These are phyloP conservation scores for Metaphire vulgaris DNA, from an alignment of 1,140 invertebrate genomes.

Conservation along the genomic window DNA sequence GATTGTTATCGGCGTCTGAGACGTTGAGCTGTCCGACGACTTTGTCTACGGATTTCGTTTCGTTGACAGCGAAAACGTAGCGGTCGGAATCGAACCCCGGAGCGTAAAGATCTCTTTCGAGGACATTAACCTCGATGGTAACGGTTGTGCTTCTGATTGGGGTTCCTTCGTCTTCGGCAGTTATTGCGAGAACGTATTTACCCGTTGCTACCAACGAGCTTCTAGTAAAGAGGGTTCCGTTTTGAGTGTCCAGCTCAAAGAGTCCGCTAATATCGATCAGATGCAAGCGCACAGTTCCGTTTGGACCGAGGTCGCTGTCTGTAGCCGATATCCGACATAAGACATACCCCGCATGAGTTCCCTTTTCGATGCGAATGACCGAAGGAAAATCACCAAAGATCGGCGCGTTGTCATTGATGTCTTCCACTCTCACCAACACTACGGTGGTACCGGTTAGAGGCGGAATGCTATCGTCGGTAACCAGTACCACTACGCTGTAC, in stretches of 20 bases:
- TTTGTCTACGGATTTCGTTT: not conserved
- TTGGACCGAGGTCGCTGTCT: constrained; percentile 26
- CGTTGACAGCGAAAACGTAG: constrained; percentile 8
- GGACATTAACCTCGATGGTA: constrained; percentile 11
- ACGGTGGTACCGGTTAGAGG: constrained; percentile 29
- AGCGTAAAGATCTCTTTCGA: not conserved
- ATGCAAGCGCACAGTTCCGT: constrained; percentile 1
- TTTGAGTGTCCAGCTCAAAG: constrained; percentile 11
- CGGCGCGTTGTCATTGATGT: constrained; percentile 38
- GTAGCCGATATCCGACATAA: constrained; percentile 30
- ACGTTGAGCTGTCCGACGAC: not conserved
- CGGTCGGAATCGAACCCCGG: not conserved
- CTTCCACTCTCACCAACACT: constrained; percentile 34
- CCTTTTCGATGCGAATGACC: constrained; percentile 32
- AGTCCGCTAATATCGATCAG: not conserved
- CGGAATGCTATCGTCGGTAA: constrained; percentile 35
- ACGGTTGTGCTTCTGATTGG: not conserved
- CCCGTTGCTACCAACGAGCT: not conserved
- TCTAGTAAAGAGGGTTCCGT: not conserved
- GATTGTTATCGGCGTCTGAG: constrained; percentile 16
- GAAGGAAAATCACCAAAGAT: constrained; percentile 32
- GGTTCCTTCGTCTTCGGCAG: constrained; percentile 12
- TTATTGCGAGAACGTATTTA: not conserved
- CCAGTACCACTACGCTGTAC: constrained; percentile 34
- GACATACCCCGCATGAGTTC: constrained; percentile 26